phyloP scores from a whole-genome alignment of 37 sponge, comb jelly and placozoan genomes.

The Beroe forskalii region DNA sequence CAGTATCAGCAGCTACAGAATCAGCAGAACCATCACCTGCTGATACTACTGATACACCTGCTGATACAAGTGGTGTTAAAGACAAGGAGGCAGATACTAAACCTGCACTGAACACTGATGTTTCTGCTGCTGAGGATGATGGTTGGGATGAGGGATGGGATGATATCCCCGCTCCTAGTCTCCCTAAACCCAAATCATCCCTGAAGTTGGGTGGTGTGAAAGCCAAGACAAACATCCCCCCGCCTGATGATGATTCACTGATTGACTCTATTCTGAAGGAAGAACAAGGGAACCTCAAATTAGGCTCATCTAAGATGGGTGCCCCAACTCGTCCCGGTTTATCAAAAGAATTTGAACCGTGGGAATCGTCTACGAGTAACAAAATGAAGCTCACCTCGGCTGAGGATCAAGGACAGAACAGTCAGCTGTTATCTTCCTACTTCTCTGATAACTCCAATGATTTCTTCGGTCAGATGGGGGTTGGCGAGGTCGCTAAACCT shows the following conservation, averaged over 20 bases:
- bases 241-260: background rate
- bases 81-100: background rate
- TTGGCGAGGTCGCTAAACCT: background rate
- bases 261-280: background rate
- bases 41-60: background rate
- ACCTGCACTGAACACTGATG: background rate
- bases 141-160: background rate
- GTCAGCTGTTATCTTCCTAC: background rate
- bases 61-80: background rate
- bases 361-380: background rate
- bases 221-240: background rate
- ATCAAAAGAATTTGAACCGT: background rate
- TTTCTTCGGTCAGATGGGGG: constrained; percentile 40
- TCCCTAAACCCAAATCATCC: background rate
- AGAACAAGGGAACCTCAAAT: background rate
- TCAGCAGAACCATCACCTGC: background rate
- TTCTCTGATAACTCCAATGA: background rate
- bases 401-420: background rate
- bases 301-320: background rate
- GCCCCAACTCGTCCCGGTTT: background rate
- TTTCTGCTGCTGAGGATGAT: background rate
- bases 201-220: constrained; percentile 42
- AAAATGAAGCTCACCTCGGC: background rate
- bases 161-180: background rate
- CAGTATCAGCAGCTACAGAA: background rate